Evolutionary conservation across 2,888 invertebrate species (phyloP).

Genomic region (Merodon equestris): DNA sequence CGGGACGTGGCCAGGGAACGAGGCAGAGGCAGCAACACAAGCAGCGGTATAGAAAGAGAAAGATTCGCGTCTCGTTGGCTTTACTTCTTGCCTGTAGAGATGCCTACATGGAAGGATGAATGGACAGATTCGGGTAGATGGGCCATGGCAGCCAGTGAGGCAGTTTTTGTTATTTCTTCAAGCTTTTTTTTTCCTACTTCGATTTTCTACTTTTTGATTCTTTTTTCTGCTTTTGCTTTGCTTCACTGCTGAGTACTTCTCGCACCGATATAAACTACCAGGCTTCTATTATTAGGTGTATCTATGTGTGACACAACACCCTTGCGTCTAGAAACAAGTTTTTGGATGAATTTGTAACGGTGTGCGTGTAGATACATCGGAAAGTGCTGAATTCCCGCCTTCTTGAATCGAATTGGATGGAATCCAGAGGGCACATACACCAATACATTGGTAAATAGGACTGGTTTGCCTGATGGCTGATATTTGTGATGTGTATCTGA

Average conservation of each 20-base stretch:
- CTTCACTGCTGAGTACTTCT: slow-evolving; percentile 12
- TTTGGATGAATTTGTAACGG: neutral
- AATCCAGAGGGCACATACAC: slow-evolving; percentile 35
- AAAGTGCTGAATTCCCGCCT: slow-evolving; percentile 59
- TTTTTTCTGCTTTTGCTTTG: neutral
- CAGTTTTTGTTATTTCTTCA: slow-evolving; percentile 57
- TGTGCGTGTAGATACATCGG: slow-evolving; percentile 21
- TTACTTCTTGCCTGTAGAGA: slow-evolving; percentile 2
- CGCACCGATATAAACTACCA: slow-evolving; percentile 9
- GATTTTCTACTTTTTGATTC: too few species aligned
- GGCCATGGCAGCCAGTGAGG: slow-evolving; percentile 64
- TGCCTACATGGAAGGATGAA: slow-evolving; percentile 55
- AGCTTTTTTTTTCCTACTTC: slow-evolving; percentile 9
- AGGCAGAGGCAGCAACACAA: neutral
- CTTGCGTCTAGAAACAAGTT: slow-evolving; percentile 29
- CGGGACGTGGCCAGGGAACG: slow-evolving; percentile 13
- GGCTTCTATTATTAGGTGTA: slow-evolving; percentile 34
- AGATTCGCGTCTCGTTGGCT: slow-evolving; percentile 28
- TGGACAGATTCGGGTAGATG: slow-evolving; percentile 57
- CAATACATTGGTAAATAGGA: too few species aligned
- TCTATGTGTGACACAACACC: slow-evolving; percentile 37
- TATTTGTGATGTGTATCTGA: slow-evolving; percentile 30
- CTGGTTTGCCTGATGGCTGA: neutral
- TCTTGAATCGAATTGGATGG: slow-evolving; percentile 64
- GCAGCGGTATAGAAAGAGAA: slow-evolving; percentile 19